phyloP scores from a whole-genome alignment of 2,113 vertebrate species.

The Nesoenas mayeri region DNA sequence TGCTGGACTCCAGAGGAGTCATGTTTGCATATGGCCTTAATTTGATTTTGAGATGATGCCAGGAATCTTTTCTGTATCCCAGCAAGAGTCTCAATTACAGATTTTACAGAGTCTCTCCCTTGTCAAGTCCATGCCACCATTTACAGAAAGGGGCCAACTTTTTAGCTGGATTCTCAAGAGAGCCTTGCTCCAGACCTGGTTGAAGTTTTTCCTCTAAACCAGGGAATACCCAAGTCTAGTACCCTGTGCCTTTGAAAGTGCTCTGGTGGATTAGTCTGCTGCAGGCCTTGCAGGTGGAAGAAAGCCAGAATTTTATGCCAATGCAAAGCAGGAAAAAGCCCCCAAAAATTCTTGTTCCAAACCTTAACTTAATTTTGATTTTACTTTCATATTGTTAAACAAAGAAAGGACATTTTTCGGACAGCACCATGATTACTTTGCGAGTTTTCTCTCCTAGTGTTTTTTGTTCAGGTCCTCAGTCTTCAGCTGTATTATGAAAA shows the following conservation, averaged over 20 bases:
- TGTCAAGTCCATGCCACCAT: background rate
- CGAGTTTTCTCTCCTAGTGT: background rate
- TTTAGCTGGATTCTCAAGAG: background rate
- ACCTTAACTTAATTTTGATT: background rate
- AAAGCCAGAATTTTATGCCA: background rate
- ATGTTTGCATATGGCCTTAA: background rate
- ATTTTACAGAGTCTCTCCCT: background rate
- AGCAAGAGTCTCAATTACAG: background rate
- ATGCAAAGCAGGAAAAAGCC: background rate
- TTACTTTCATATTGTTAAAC: background rate
- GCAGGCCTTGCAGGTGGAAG: background rate
- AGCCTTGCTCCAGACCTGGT: background rate
- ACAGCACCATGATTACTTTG: background rate
- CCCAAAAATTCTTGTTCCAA: background rate
- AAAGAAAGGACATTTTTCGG: background rate
- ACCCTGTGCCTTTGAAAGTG: background rate
- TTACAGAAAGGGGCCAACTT: background rate
- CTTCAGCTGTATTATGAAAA: background rate
- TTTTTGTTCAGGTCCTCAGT: background rate
- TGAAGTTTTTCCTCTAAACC: background rate
- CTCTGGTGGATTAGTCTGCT: background rate
- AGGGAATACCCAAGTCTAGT: background rate
- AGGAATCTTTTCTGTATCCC: background rate
- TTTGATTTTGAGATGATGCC: background rate
- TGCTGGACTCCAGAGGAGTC: background rate